phyloP scores from a whole-genome alignment of 2,888 invertebrate genomes.

The Drosophila nr. fundita region DNA sequence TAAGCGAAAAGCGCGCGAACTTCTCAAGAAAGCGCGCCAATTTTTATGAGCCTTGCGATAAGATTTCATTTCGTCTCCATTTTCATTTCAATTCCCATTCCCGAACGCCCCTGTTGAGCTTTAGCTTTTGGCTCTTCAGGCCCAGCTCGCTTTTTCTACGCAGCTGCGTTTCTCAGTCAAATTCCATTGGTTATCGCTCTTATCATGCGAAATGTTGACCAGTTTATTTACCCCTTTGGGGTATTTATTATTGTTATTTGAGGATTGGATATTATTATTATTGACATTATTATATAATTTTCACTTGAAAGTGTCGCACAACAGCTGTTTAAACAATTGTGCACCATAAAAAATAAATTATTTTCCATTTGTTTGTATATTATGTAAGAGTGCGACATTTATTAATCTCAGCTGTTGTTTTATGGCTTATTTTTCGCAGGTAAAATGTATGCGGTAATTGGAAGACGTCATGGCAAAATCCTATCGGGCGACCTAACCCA shows the following conservation, averaged over 20 bases:
- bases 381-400: background rate
- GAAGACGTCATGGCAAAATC: conserved; percentile 94
- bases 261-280: background rate
- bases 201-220: background rate
- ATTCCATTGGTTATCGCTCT: background rate
- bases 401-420: conserved; percentile 12
- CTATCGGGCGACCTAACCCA: conserved; percentile 95
- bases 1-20: conserved; percentile 72
- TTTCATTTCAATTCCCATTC: conserved; percentile 15
- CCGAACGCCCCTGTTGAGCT: background rate
- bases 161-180: background rate
- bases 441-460: conserved; percentile 95
- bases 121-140: background rate
- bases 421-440: conserved; percentile 86
- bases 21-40: conserved; percentile 77
- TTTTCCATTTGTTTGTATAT: background rate
- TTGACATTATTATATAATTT: background rate
- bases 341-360: background rate
- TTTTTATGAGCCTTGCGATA: conserved; percentile 71
- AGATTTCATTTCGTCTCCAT: conserved; percentile 61
- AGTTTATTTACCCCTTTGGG: background rate
- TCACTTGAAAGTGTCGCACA: background rate
- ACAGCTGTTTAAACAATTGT: background rate
- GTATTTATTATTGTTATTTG: background rate
- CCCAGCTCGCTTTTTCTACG: background rate